These are phyloP conservation scores for Tetramorium bicarinatum DNA, from an alignment of 2,888 invertebrate genomes.

Conservation along the genomic window DNA sequence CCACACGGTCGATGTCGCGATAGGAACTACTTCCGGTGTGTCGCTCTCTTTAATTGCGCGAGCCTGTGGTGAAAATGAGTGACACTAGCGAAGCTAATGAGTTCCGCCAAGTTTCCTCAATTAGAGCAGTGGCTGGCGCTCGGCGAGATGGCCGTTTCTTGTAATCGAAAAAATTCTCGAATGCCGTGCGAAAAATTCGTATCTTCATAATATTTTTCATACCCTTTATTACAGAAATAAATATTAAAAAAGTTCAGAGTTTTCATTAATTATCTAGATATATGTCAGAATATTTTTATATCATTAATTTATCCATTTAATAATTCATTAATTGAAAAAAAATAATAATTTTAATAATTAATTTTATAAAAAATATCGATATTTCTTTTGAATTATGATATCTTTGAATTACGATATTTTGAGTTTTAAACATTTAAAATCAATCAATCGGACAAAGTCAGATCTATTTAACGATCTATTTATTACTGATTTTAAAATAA, in stretches of 20 bases:
- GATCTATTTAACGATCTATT: too few species aligned
- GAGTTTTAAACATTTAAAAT: background rate
- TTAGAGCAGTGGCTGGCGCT: slow-evolving; percentile 37
- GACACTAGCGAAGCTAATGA: slow-evolving; percentile 67
- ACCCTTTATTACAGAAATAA: background rate
- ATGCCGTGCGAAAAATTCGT: background rate
- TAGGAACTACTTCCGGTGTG: slow-evolving; percentile 45
- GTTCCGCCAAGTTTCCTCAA: slow-evolving; percentile 56
- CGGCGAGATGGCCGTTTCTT: slow-evolving; percentile 24
- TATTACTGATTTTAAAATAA: too few species aligned
- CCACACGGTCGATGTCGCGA: slow-evolving; percentile 14
- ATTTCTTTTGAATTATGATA: too few species aligned
- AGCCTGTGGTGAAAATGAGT: slow-evolving; percentile 56
- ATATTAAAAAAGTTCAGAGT: background rate
- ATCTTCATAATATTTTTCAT: background rate
- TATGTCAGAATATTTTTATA: background rate
- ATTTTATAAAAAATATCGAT: background rate
- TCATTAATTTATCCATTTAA: background rate
- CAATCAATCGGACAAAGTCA: background rate
- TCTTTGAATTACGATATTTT: too few species aligned
- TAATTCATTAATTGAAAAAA: background rate
- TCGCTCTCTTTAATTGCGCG: slow-evolving; percentile 65
- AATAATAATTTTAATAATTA: background rate
- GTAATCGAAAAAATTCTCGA: slow-evolving; percentile 52
- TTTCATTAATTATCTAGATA: background rate